Base-by-base conservation (phyloP, 2,113 vertebrate species). In the Ptilonorhynchus violaceus region DNA sequence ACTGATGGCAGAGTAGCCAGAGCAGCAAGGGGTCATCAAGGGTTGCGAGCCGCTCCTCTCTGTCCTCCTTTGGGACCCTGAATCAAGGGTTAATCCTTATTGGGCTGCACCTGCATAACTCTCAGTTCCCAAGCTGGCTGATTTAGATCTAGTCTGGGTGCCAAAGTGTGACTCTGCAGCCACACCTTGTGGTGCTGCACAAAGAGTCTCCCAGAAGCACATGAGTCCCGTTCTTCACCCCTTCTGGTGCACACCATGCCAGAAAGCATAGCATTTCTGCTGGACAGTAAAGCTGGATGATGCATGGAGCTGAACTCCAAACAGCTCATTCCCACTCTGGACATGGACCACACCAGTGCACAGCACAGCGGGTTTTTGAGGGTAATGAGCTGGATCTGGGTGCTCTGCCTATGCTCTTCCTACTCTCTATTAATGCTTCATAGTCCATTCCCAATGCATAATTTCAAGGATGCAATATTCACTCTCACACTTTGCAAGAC, bases 21-120 rank as follows among this genome's bases (percentile, higher is more conserved):
- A 12, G 46, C 20, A 92, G 22, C 41, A 58, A 74, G 15, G 3
- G 19, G 14, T 64, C 33, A 52, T n/a, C 31, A 30, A 23, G 24
- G n/a, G 5, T 41, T 66, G 25, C 27, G 41, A 91, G 24, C 14
- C 31, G 25, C 14, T 19, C 12, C 63, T 18, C 31, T 88, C 24
- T 55, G 46, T 55, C 59, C n/a, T 88, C 46, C 13, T 63, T 42
- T 58, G 31, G 22, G 44, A 64, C 39, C 10, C 30, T 25, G 17
- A 89, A 77, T 64, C 22, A 90, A 84, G 41, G 24, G 77, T 91
- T 55, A 91, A 91, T 78, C 73, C 77, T 87, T 77, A 63, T 33
- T 46, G 68, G 64, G 39, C 47, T 67, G 76, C 83, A 95, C 55
- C 89, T 95, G 83, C 47, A 11, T 25, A 59, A 55, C 27, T 85